Evolutionary conservation across 2,888 invertebrate genomes (phyloP).

Genomic region (Leptarthrus brevirostris): DNA sequence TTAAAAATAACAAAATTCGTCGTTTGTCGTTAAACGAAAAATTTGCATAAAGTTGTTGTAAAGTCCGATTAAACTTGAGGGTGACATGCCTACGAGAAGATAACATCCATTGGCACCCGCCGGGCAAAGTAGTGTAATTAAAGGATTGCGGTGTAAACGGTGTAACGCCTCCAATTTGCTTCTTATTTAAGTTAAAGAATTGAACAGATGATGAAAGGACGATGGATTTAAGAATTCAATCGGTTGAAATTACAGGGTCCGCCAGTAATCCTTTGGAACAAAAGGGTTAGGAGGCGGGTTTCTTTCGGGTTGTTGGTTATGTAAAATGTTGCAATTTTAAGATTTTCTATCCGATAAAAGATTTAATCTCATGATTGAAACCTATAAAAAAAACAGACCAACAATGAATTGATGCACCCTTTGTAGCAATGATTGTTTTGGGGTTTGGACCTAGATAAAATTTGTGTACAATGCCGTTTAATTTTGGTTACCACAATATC

Average conservation of each 20-base stretch:
- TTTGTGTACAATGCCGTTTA: too few species aligned
- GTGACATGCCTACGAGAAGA: not conserved
- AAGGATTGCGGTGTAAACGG: constrained; percentile 32
- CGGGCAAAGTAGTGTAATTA: constrained; percentile 21
- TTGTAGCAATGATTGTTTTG: not conserved
- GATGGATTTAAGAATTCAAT: constrained; percentile 1
- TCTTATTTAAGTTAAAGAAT: constrained; percentile 10
- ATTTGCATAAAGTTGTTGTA: constrained; percentile 52
- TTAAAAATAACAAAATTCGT: constrained; percentile 53
- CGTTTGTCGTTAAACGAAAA: constrained; percentile 52
- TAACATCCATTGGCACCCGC: not conserved
- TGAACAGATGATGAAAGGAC: constrained; percentile 14
- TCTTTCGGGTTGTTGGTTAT: constrained; percentile 14
- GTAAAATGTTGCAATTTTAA: constrained; percentile 39
- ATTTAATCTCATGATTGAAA: constrained; percentile 39
- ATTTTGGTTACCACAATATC: too few species aligned
- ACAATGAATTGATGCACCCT: not conserved
- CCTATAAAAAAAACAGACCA: not conserved
- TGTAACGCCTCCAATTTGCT: constrained; percentile 36
- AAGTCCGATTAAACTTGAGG: constrained; percentile 1
- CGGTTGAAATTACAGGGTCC: constrained; percentile 51
- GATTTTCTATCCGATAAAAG: constrained; percentile 38
- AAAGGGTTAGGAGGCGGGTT: constrained; percentile 33
- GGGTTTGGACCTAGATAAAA: not conserved
- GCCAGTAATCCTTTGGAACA: constrained; percentile 47